phyloP scores from a whole-genome alignment of 2,113 vertebrate genomes.

The Picathartes gymnocephalus region DNA sequence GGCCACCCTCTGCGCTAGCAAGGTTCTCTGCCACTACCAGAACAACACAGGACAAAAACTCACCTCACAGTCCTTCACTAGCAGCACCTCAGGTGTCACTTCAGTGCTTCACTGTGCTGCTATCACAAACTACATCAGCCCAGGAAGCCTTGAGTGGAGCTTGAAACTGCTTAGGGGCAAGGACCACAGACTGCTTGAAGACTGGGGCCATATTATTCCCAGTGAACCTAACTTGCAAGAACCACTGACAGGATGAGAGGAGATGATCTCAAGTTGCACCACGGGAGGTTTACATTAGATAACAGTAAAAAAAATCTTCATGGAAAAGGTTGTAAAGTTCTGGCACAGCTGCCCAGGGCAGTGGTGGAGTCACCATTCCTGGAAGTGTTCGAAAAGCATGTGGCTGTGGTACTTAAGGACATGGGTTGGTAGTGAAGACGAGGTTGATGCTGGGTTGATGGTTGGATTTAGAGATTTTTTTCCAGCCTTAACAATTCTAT shows the following conservation, averaged over 20 bases:
- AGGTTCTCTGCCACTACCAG: rapidly evolving
- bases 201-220: rapidly evolving
- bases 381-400: background rate
- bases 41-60: rapidly evolving
- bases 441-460: background rate
- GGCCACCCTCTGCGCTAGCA: background rate
- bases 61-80: rapidly evolving
- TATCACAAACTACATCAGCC: too few relatives aligned
- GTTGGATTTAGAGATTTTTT: background rate
- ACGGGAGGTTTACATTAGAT: background rate
- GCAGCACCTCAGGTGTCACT: background rate
- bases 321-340: background rate
- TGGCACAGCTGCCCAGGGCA: background rate
- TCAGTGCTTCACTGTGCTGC: background rate
- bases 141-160: background rate
- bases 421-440: background rate
- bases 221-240: background rate
- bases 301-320: background rate
- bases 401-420: background rate
- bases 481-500: background rate
- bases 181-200: background rate
- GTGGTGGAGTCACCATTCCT: background rate
- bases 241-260: background rate
- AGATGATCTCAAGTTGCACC: background rate
- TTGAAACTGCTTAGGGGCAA: background rate